These are phyloP conservation scores for Aplidium turbinatum DNA, from an alignment of 23 tunicate genomes.

Conservation along the genomic window DNA sequence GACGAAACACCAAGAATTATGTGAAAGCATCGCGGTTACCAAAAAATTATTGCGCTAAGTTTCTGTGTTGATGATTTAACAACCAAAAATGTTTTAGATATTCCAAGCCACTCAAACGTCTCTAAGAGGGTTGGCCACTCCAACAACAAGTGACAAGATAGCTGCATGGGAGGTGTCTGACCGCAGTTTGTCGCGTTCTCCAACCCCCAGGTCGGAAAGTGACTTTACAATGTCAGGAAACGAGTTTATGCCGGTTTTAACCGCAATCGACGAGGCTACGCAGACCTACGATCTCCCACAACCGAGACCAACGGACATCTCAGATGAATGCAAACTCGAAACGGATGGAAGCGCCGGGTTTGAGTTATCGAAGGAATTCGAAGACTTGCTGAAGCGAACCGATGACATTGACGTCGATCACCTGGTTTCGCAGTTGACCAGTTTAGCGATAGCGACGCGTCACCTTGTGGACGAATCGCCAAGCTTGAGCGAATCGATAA, in stretches of 20 bases:
- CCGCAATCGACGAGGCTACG: slow-evolving; percentile 16
- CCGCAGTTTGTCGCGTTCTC: not conserved
- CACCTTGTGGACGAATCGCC: slow-evolving; percentile 39
- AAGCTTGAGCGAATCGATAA: not conserved
- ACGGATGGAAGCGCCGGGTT: not conserved
- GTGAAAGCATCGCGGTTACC: no score
- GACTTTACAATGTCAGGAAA: slow-evolving; percentile 11
- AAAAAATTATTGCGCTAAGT: no score
- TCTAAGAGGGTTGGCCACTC: not conserved
- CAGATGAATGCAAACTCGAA: no score
- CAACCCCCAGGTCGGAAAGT: not conserved
- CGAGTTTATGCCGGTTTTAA: not conserved
- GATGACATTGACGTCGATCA: slow-evolving; percentile 12
- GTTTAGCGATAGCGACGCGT: slow-evolving; percentile 42
- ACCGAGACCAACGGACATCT: not conserved
- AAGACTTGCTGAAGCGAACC: slow-evolving; percentile 4
- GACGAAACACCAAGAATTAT: no score
- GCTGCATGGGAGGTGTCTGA: slow-evolving; percentile 14
- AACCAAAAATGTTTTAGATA: no score
- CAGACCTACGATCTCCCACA: slow-evolving; percentile 9
- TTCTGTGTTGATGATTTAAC: no score
- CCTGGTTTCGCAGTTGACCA: slow-evolving; percentile 28
- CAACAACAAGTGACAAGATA: slow-evolving; percentile 19
- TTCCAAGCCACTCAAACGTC: no score
- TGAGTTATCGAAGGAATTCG: slow-evolving; percentile 10